Conservation (phyloP, 2,888 invertebrate genomes). For the Pachydiplax longipennis region DNA sequence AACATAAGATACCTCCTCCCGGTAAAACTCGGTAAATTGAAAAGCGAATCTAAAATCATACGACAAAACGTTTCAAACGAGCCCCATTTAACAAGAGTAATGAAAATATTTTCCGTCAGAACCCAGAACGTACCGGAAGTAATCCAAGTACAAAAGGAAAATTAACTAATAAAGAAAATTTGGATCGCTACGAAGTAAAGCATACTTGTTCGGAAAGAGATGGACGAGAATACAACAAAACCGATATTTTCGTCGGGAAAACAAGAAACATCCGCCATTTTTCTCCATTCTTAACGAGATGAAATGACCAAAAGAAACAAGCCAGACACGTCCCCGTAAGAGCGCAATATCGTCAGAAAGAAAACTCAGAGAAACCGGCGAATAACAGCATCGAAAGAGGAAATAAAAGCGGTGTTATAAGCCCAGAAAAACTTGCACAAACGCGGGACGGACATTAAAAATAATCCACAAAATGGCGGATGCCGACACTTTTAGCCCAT, state of each 20-base stretch:
- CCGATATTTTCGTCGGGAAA: background rate
- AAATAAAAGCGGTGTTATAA: background rate
- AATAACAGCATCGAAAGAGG: background rate
- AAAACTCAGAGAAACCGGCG: background rate
- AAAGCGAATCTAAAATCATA: too few relatives aligned
- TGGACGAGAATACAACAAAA: background rate
- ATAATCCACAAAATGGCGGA: constrained; percentile 7
- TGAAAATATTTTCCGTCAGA: background rate
- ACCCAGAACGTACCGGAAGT: background rate
- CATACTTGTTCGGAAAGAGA: background rate
- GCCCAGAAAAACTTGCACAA: background rate
- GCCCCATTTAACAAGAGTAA: too few relatives aligned
- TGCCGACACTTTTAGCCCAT: background rate
- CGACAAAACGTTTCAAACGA: too few relatives aligned
- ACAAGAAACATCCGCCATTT: background rate
- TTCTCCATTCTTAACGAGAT: background rate
- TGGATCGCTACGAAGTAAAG: background rate
- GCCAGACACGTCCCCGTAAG: background rate
- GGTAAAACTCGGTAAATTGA: too few relatives aligned
- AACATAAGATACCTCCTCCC: too few relatives aligned
- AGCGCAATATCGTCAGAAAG: background rate
- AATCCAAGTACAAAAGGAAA: background rate
- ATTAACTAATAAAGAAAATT: background rate
- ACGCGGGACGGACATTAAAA: background rate
- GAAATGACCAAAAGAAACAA: background rate